Percentiles rank a stretch among this genome's conserved stretches.
Evolutionary conservation across 2,113 vertebrate species (phyloP).

Genomic region (Myotis davidii): DNA sequence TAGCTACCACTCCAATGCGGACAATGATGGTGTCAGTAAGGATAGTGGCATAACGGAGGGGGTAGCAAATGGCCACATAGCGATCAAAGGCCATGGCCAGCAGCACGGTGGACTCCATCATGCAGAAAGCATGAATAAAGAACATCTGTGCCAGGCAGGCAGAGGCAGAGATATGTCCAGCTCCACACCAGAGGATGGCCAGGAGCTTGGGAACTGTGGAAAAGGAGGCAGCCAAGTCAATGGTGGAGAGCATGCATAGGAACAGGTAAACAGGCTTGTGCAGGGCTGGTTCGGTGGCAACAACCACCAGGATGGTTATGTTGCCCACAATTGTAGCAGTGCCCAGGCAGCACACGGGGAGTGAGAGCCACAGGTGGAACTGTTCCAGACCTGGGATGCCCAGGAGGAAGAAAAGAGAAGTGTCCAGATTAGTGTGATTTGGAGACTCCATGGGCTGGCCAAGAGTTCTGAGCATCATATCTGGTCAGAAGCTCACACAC

Average conservation of each 20-base stretch:
- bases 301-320: conserved; percentile 65
- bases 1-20: conserved; percentile 63
- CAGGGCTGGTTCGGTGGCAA: conserved; percentile 71
- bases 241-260: conserved; percentile 76
- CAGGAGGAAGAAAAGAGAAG: conserved; percentile 74
- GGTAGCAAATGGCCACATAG: conserved; percentile 79
- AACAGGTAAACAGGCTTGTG: conserved; percentile 81
- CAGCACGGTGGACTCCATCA: conserved; percentile 77
- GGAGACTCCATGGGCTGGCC: conserved; percentile 45
- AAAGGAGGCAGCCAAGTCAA: conserved; percentile 75
- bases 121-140: conserved; percentile 78
- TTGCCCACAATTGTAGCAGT: conserved; percentile 76
- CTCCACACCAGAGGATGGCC: conserved; percentile 79
- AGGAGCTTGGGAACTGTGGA: conserved; percentile 78
- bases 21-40: conserved; percentile 64
- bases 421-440: conserved; percentile 63
- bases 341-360: conserved; percentile 75
- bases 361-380: conserved; percentile 73
- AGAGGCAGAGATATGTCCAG: conserved; percentile 64
- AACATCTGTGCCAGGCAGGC: conserved; percentile 79
- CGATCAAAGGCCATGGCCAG: conserved; percentile 81
- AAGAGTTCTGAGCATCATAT: not conserved
- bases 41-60: conserved; percentile 69
- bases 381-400: conserved; percentile 78
- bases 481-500: not conserved